Evolutionary conservation across 2,797 vertebrate genomes (phyloP).

Genomic region (Gypaetus barbatus): DNA sequence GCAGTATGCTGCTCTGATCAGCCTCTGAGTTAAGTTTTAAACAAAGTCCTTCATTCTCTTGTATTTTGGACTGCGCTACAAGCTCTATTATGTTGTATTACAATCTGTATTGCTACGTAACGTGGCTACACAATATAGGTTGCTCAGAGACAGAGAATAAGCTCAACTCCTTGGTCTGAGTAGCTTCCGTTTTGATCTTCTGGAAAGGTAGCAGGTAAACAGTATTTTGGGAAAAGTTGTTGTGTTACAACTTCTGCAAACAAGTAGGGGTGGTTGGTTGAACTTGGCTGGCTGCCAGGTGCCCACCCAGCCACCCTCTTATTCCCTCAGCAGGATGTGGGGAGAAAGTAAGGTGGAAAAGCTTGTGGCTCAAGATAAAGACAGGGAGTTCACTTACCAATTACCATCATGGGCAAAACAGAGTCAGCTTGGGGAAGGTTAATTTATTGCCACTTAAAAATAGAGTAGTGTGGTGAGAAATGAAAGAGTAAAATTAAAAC

Average conservation of each 20-base stretch:
- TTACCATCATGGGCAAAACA: neutral
- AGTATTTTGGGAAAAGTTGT: neutral
- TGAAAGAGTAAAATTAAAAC: neutral
- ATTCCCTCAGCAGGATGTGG: neutral
- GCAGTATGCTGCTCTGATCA: neutral
- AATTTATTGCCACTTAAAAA: neutral
- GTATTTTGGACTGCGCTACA: neutral
- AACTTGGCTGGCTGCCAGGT: neutral
- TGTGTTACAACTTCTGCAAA: neutral
- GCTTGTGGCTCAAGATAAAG: neutral
- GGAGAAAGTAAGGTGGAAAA: neutral
- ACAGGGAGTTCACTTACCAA: accelerated
- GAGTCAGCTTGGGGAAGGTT: neutral
- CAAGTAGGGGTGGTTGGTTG: neutral
- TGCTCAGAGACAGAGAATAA: neutral
- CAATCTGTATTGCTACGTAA: neutral
- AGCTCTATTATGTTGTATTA: neutral
- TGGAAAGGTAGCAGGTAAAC: neutral
- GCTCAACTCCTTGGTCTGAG: neutral
- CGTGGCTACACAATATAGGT: neutral
- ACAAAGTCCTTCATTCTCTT: neutral
- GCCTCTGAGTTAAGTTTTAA: neutral
- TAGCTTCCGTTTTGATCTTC: neutral
- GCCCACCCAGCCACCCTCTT: neutral
- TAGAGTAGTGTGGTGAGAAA: neutral